A percentile compares a stretch with the other conserved stretches of the same genome.
These are phyloP conservation scores for Operophtera brumata DNA, from an alignment of 2,888 invertebrate genomes.

Conservation along the genomic window DNA sequence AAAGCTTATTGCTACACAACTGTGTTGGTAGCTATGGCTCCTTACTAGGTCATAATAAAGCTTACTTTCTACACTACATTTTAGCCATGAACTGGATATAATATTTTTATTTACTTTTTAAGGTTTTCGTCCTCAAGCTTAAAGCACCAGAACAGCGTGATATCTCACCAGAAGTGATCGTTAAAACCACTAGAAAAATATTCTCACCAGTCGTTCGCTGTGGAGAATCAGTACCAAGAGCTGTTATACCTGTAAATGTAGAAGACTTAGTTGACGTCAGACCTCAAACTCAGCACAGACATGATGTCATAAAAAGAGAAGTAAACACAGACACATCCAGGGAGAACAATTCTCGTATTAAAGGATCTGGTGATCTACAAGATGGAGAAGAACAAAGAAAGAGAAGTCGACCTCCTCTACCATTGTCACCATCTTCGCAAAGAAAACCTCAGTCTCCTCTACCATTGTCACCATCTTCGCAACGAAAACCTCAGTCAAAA, in stretches of 20 bases:
- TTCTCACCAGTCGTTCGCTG: slow-evolving; percentile 86
- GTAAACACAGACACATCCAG: slow-evolving; percentile 41
- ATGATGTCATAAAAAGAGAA: slow-evolving; percentile 32
- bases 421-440: slow-evolving; percentile 82
- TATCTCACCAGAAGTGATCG: slow-evolving; percentile 84
- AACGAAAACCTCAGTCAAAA: slow-evolving; percentile 76
- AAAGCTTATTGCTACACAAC: background rate
- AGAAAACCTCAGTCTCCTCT: slow-evolving; percentile 70
- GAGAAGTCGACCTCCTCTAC: slow-evolving; percentile 77
- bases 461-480: too few species aligned
- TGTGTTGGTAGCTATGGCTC: too few species aligned
- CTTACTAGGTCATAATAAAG: too few species aligned
- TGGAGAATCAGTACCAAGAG: slow-evolving; percentile 76
- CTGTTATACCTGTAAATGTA: slow-evolving; percentile 70
- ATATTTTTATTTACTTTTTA: slow-evolving; percentile 24
- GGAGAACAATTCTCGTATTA: slow-evolving; percentile 49
- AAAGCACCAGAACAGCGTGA: slow-evolving; percentile 66
- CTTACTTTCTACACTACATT: too few species aligned
- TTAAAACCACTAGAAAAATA: slow-evolving; percentile 89
- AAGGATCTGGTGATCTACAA: slow-evolving; percentile 63
- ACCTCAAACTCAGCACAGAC: slow-evolving; percentile 40
- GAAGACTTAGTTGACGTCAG: slow-evolving; percentile 67
- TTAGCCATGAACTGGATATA: too few species aligned
- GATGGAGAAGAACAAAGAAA: slow-evolving; percentile 62
- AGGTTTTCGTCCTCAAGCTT: slow-evolving; percentile 71